These are phyloP conservation scores for Aleiodes leptofemur DNA, from an alignment of 2,888 invertebrate genomes.

Conservation along the genomic window DNA sequence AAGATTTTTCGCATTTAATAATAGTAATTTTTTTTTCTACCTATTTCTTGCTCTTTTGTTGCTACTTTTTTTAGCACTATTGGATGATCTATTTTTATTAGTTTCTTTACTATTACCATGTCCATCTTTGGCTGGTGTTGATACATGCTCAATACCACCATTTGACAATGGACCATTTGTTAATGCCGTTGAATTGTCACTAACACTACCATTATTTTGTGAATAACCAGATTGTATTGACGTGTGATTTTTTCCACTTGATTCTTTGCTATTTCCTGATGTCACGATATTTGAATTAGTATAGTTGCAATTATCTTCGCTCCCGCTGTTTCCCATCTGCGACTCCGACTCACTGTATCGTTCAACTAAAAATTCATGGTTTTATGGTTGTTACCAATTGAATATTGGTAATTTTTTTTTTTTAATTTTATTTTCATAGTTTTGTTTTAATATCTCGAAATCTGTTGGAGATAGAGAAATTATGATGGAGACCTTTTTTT, in stretches of 20 bases:
- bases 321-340: conserved; percentile 80
- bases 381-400: background rate
- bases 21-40: conserved; percentile 74
- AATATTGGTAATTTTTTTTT: no score
- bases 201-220: conserved; percentile 71
- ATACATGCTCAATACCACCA: conserved; percentile 82
- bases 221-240: conserved; percentile 66
- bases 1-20: conserved; percentile 6
- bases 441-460: no score
- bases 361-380: conserved; percentile 80
- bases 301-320: conserved; percentile 76
- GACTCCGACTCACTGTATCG: conserved; percentile 93
- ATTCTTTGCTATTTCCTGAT: conserved; percentile 71
- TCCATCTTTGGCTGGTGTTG: conserved; percentile 76
- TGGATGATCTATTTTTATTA: conserved; percentile 74
- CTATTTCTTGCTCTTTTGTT: conserved; percentile 90
- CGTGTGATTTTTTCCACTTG: conserved; percentile 72
- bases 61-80: conserved; percentile 84
- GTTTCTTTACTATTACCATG: conserved; percentile 74
- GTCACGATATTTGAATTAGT: conserved; percentile 68
- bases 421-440: no score
- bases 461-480: no score
- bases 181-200: conserved; percentile 65
- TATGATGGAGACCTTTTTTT: no score
- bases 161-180: conserved; percentile 72